These are phyloP conservation scores for Chirona hameri DNA, from an alignment of 2,888 invertebrate species.

Conservation along the genomic window DNA sequence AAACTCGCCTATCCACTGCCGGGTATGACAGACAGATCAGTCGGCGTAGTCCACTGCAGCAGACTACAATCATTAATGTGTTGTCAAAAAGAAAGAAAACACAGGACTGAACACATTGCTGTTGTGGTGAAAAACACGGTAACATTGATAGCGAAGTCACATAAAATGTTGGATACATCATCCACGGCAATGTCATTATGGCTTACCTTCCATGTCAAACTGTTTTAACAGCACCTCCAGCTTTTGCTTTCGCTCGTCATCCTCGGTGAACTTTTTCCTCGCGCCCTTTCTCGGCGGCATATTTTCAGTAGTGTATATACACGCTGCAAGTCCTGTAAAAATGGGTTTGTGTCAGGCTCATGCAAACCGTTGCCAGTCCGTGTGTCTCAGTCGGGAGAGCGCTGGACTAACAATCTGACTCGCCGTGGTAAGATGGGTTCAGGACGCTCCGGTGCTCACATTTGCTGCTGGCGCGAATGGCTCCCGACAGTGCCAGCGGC, in stretches of 20 bases:
- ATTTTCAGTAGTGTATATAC: neutral
- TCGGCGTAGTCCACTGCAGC: too few species aligned
- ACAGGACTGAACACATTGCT: neutral
- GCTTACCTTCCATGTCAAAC: slow-evolving; percentile 3
- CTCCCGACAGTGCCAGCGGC: too few species aligned
- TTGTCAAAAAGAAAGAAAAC: neutral
- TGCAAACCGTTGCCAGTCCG: too few species aligned
- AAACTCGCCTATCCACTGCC: neutral
- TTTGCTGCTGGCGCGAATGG: too few species aligned
- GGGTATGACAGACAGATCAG: neutral
- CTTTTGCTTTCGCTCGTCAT: neutral
- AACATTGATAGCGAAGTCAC: neutral
- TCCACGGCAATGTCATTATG: neutral
- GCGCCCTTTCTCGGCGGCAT: neutral
- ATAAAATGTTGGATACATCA: neutral
- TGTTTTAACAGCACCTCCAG: neutral
- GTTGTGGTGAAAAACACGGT: neutral
- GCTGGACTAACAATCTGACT: too few species aligned
- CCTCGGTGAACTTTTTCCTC: neutral
- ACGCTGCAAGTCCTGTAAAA: too few species aligned
- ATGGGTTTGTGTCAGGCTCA: too few species aligned
- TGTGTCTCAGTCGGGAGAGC: too few species aligned
- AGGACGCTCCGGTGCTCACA: too few species aligned
- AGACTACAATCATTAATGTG: neutral
- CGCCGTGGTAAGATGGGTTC: too few species aligned